Conservation (phyloP, 1,140 invertebrate species). For the Panulirus ornatus region DNA sequence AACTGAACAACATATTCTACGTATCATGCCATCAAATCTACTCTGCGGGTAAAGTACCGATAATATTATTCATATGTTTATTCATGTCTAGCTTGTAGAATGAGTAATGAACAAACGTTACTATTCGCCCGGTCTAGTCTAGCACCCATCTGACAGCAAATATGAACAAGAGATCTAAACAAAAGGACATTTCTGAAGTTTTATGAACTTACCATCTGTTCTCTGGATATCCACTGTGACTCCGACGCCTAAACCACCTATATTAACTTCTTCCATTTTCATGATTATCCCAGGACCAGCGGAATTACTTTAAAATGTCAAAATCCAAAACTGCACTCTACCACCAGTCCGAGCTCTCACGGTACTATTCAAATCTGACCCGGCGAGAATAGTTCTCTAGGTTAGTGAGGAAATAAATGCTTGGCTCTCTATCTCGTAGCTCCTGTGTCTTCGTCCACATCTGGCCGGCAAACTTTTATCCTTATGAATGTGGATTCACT, state of each 20-base stretch:
- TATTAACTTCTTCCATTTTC: constrained; percentile 67
- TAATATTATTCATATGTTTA: no score
- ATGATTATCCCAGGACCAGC: constrained; percentile 39
- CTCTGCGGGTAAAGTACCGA: no score
- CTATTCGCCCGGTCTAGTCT: no score
- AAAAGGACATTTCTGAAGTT: no score
- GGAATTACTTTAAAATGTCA: constrained; percentile 38
- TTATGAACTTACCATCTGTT: constrained; percentile 65
- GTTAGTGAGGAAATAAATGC: not conserved
- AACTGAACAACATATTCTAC: no score
- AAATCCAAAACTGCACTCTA: constrained; percentile 36
- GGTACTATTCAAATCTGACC: constrained; percentile 63
- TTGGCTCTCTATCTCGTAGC: not conserved
- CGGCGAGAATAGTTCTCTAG: constrained; percentile 41
- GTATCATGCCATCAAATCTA: no score
- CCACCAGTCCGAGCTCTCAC: constrained; percentile 41
- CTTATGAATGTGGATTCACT: not conserved
- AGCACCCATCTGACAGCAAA: no score
- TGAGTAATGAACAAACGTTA: no score
- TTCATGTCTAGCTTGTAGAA: no score
- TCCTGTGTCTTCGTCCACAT: not conserved
- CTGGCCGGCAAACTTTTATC: not conserved
- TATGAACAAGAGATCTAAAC: no score
- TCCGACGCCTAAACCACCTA: constrained; percentile 56
- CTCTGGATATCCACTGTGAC: constrained; percentile 67